Conservation (phyloP, 2,888 invertebrate species). For the Lasius fuliginosus region DNA sequence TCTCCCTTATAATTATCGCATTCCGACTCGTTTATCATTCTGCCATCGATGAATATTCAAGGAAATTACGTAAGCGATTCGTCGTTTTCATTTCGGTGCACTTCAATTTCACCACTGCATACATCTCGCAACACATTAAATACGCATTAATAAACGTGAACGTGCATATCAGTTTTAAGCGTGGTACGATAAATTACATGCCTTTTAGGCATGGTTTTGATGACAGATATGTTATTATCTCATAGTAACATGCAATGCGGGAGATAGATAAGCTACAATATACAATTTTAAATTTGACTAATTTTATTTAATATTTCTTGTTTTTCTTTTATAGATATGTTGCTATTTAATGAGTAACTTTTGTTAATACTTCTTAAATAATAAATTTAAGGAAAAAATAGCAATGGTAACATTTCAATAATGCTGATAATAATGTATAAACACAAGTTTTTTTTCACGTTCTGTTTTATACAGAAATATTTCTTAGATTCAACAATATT, state of each 20-base stretch:
- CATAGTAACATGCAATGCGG: background rate
- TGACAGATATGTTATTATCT: constrained; percentile 28
- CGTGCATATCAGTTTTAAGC: background rate
- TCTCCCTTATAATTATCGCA: constrained; percentile 60
- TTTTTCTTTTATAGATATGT: background rate
- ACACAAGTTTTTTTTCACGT: background rate
- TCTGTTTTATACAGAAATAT: background rate
- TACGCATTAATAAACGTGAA: constrained; percentile 36
- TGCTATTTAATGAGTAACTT: background rate
- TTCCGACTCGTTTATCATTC: constrained; percentile 57
- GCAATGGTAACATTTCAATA: background rate
- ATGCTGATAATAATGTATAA: background rate
- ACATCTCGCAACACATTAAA: constrained; percentile 27
- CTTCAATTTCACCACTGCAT: constrained; percentile 47
- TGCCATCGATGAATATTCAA: constrained; percentile 68
- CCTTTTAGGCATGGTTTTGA: constrained; percentile 22
- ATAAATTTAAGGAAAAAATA: background rate
- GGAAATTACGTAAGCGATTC: constrained; percentile 36
- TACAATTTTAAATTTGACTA: background rate
- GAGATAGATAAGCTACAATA: background rate
- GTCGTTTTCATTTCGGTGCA: constrained; percentile 23
- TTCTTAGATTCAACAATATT: background rate
- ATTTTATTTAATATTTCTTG: background rate
- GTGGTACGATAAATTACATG: constrained; percentile 33
- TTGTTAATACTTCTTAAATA: background rate